Base-by-base conservation (phyloP, 2,797 vertebrate genomes). In the Melanotaenia pygmaea region DNA sequence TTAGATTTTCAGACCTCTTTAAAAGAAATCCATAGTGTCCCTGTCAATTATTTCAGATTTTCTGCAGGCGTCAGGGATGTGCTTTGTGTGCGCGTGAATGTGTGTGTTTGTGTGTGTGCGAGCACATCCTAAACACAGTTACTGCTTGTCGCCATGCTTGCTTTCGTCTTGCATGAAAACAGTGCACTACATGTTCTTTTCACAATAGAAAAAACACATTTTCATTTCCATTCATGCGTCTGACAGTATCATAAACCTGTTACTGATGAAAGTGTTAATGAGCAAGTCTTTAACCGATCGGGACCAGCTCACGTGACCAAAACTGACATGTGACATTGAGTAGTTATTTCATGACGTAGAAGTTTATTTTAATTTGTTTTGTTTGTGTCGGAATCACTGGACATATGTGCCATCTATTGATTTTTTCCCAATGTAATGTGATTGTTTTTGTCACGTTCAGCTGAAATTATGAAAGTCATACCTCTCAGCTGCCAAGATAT, bases 301-400 rank as follows among this genome's bases (percentile, higher is more conserved):
- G 81, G 83, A 91, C 87, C 87, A 86, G 73, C 45, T 60, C 60
- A 66, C 37, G 16, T 5, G 67, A 83, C 62, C 74, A 74, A 80
- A 61, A 2, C 66, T 47, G 67, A 67, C 69, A 40, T 11, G 7
- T 34, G 5, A 45, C 24, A 63, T 24, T 11, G 40, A 70, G 64
- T n/a, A 32, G 58, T 56, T 34, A 16, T 24, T 32, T 26, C 12
- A 56, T 0, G 16, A 59, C 64, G 58, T 68, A 60, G 67, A 30
- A 60, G 35, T 58, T 63, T 43, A 16, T 40, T 38, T 40, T 61
- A 12, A 9, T 13, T 61, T 30, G 53, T 3, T 20, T 16, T 76
- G 28, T 86, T 80, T 47, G 13, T 64, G 82, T 92, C 74, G 51
- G 65, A 86, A n/a, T 76, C 88, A 90, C 89, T 92, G 89, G 87